phyloP scores from a whole-genome alignment of 92 coral and sea anemone species.

The Porites divaricata region DNA sequence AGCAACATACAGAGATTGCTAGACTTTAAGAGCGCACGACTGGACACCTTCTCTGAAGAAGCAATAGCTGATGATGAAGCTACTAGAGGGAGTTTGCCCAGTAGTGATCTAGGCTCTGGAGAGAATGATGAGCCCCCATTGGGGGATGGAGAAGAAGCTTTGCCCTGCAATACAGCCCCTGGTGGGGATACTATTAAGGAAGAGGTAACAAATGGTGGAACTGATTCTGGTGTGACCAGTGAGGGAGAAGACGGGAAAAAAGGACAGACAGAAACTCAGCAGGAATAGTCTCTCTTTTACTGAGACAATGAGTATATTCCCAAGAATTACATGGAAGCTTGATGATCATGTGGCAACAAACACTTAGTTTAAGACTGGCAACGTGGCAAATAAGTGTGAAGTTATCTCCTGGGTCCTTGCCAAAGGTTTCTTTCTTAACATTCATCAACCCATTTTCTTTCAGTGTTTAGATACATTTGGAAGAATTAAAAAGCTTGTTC shows the following conservation, averaged over 20 bases:
- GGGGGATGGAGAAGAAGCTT: constrained; percentile 23
- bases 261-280: constrained; percentile 20
- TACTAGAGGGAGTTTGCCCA: constrained; percentile 48
- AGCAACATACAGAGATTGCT: constrained; percentile 75
- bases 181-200: constrained; percentile 38
- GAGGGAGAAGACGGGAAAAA: constrained; percentile 48
- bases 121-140: constrained; percentile 31
- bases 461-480: too few species aligned
- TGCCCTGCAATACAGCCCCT: constrained; percentile 8
- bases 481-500: too few species aligned
- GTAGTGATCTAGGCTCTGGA: constrained; percentile 60
- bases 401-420: too few species aligned
- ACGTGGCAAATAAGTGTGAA: too few species aligned
- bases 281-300: neutral
- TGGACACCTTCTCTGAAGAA: constrained; percentile 77
- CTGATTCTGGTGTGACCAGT: constrained; percentile 55
- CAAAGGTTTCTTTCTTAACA: too few species aligned
- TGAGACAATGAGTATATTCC: neutral
- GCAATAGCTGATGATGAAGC: constrained; percentile 34
- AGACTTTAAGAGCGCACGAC: constrained; percentile 88
- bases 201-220: constrained; percentile 31
- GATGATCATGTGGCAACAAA: neutral
- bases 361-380: neutral
- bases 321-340: neutral
- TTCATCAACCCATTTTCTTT: too few species aligned